Conservation (phyloP, 2,113 vertebrate genomes). For the Chitala chitala region DNA sequence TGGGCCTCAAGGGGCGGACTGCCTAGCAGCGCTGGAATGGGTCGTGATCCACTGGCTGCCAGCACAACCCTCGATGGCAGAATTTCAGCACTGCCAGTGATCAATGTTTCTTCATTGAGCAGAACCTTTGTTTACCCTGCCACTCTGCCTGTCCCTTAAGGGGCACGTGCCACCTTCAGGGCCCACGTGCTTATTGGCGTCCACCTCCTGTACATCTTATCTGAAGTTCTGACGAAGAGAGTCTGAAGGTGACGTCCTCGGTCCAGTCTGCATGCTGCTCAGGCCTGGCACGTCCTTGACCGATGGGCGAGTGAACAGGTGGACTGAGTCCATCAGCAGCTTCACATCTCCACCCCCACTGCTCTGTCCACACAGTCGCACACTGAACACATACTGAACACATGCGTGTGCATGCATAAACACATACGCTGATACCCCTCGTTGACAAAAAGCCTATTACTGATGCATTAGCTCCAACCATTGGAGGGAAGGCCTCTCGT, state of each 20-base stretch:
- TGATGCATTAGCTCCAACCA: constrained; percentile 97
- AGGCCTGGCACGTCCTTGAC: constrained; percentile 77
- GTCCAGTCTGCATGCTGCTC: constrained; percentile 91
- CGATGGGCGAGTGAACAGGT: constrained; percentile 96
- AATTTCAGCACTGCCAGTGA: no score
- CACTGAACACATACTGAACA: not conserved
- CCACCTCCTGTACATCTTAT: constrained; percentile 99
- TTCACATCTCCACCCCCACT: constrained; percentile 77
- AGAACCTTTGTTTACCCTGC: constrained; percentile 82
- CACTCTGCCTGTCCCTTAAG: constrained; percentile 60
- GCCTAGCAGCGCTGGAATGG: no score
- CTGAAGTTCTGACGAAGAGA: no score
- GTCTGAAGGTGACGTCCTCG: no score
- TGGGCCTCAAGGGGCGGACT: no score
- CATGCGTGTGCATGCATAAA: no score
- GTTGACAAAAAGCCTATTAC: constrained; percentile 97
- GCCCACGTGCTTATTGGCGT: constrained; percentile 85
- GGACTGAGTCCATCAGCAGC: constrained; percentile 95
- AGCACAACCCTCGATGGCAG: no score
- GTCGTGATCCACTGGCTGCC: no score
- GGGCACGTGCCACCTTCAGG: constrained; percentile 62
- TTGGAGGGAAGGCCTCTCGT: constrained; percentile 78
- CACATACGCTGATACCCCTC: constrained; percentile 59
- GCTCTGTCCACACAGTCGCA: not conserved
- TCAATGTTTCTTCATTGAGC: constrained; percentile 67